Conservation (phyloP, 2,797 vertebrate genomes). For the Anableps anableps region DNA sequence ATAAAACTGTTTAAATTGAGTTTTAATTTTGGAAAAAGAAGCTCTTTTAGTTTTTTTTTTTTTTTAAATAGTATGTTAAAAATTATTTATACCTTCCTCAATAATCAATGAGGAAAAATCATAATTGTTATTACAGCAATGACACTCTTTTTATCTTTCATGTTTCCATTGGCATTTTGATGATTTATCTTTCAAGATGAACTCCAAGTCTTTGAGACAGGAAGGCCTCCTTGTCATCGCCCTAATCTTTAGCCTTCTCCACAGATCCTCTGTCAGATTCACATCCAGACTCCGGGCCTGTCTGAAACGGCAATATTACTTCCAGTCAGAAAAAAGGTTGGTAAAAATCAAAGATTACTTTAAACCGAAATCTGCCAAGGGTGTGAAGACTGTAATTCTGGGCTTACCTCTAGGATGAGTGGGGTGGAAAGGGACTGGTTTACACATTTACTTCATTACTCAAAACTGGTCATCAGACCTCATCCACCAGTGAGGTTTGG, state of each 20-base stretch:
- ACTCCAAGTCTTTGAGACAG: neutral
- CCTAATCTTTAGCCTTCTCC: neutral
- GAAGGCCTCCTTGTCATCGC: neutral
- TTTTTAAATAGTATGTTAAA: neutral
- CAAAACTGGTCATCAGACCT: neutral
- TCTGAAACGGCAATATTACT: neutral
- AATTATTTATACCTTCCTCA: neutral
- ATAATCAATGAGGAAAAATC: neutral
- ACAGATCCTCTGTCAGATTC: neutral
- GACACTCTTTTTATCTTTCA: neutral
- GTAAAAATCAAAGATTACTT: neutral
- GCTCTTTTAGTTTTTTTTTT: neutral
- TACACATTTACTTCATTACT: neutral
- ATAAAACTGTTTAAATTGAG: neutral
- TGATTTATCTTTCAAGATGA: neutral
- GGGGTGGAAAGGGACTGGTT: neutral
- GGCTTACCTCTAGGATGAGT: neutral
- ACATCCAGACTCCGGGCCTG: neutral
- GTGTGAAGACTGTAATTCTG: neutral
- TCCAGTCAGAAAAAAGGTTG: neutral
- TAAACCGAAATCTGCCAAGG: neutral
- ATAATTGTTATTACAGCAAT: neutral
- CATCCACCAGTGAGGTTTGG: neutral
- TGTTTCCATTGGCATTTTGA: neutral
- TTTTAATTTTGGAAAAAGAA: neutral